Evolutionary conservation across 2,888 invertebrate species (phyloP).

Genomic region (Tetragonula carbonaria): DNA sequence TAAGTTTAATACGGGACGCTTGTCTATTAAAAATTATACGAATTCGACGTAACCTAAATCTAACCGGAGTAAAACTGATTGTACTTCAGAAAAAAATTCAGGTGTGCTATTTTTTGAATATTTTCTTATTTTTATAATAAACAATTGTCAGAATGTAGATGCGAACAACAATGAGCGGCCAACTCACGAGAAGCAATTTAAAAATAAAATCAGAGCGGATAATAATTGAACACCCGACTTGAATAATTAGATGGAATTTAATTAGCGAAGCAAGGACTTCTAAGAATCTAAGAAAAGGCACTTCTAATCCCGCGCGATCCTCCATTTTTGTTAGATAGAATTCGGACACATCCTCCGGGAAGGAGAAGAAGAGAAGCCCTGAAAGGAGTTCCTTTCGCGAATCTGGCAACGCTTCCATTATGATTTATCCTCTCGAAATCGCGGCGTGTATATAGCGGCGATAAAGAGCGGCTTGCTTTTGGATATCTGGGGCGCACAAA

Average conservation of each 20-base stretch:
- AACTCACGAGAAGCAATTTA: not conserved
- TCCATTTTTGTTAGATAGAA: not conserved
- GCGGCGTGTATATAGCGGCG: constrained; percentile 29
- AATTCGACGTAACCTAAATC: no score
- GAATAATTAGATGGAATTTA: no score
- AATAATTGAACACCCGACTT: not conserved
- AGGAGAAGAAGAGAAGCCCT: not conserved
- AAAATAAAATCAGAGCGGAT: not conserved
- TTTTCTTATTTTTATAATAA: not conserved
- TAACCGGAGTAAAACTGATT: no score
- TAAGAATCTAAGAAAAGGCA: not conserved
- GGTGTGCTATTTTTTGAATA: no score
- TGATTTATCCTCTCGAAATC: constrained; percentile 6
- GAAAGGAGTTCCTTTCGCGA: constrained; percentile 2
- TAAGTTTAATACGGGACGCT: no score
- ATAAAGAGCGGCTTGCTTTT: constrained; percentile 45
- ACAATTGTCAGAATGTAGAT: no score
- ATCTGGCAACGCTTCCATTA: constrained; percentile 17
- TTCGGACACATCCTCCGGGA: not conserved
- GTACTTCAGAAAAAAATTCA: no score
- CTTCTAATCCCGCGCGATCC: not conserved
- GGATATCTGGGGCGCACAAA: constrained; percentile 56
- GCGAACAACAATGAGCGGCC: not conserved
- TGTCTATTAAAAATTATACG: no score
- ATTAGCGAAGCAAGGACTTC: not conserved